A percentile compares a stretch with the other conserved stretches of the same genome.
Evolutionary conservation across 2,113 vertebrate genomes (phyloP).

Genomic region (Nannobrachium achirus): DNA sequence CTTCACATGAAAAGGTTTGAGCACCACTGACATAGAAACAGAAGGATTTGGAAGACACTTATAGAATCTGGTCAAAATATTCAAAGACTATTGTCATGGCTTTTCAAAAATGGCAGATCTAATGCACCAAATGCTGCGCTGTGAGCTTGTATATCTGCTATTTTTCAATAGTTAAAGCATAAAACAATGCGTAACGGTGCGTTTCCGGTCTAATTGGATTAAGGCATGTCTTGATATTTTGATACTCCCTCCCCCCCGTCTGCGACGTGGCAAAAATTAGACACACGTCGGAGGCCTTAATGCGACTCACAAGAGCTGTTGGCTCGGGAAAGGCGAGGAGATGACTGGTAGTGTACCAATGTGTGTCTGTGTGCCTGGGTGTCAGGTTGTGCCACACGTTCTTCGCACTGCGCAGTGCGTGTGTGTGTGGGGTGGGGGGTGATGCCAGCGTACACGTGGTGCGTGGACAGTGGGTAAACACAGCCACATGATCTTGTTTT

Average conservation of each 20-base stretch:
- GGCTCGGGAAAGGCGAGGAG: slow-evolving; percentile 28
- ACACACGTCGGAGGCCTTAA: slow-evolving; percentile 19
- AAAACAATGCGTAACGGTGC: no score
- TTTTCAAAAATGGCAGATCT: no score
- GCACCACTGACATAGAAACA: no score
- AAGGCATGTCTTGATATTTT: slow-evolving; percentile 35
- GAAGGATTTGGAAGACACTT: no score
- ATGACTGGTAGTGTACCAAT: slow-evolving; percentile 17
- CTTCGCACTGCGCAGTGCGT: slow-evolving; percentile 16
- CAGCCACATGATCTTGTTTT: slow-evolving; percentile 70
- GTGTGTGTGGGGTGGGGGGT: slow-evolving; percentile 54
- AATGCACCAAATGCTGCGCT: no score
- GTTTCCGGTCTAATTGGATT: no score
- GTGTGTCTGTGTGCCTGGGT: background rate
- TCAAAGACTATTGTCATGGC: no score
- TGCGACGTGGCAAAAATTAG: slow-evolving; percentile 49
- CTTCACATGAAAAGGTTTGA: no score
- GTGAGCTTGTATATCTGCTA: no score
- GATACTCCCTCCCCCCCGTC: slow-evolving; percentile 44
- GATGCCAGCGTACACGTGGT: slow-evolving; percentile 65
- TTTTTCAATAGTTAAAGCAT: no score
- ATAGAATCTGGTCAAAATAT: no score
- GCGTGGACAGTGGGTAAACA: no score
- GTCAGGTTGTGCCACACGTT: slow-evolving; percentile 18
- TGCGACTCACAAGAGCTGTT: slow-evolving; percentile 35